Evolutionary conservation across 2,797 vertebrate species (phyloP).

Genomic region (Sebastiscus tertius): DNA sequence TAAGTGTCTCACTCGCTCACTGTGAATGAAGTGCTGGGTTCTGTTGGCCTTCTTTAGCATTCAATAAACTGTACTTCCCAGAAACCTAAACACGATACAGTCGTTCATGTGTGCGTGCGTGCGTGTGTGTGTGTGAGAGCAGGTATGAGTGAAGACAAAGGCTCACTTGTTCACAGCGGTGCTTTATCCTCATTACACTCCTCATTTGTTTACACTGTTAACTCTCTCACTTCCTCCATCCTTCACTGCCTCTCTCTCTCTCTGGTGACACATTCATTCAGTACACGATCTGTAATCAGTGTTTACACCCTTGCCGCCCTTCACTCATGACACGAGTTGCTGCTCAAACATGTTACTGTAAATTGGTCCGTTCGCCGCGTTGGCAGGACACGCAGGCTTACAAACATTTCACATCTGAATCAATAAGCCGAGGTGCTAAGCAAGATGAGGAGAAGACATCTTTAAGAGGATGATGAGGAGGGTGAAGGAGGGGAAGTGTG

Average conservation of each 20-base stretch:
- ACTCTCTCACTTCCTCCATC: conserved; percentile 70
- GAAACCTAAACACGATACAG: conserved; percentile 45
- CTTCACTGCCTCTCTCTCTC: conserved; percentile 42
- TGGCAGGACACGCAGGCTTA: conserved; percentile 21
- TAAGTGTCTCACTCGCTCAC: background rate
- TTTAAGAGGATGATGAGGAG: conserved; percentile 17
- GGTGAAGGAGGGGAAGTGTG: background rate
- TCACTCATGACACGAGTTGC: conserved; percentile 46
- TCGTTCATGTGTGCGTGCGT: background rate
- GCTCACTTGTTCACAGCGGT: conserved; percentile 74
- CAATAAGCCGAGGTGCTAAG: conserved; percentile 5
- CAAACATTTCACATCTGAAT: conserved; percentile 41
- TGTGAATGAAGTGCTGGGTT: conserved; percentile 36
- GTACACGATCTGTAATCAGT: conserved; percentile 60
- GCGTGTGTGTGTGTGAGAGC: conserved; percentile 29
- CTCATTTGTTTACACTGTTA: conserved; percentile 79
- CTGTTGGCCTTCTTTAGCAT: conserved; percentile 41
- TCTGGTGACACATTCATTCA: conserved; percentile 54
- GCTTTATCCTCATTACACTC: conserved; percentile 80
- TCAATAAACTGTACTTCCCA: conserved; percentile 47
- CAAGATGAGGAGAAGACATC: conserved; percentile 9
- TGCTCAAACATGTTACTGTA: conserved; percentile 59
- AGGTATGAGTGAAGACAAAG: conserved; percentile 77
- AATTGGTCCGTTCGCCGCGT: conserved; percentile 31
- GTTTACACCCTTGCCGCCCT: conserved; percentile 58